phyloP scores from a whole-genome alignment of 2,888 invertebrate species.

The Horisme vitalbata region DNA sequence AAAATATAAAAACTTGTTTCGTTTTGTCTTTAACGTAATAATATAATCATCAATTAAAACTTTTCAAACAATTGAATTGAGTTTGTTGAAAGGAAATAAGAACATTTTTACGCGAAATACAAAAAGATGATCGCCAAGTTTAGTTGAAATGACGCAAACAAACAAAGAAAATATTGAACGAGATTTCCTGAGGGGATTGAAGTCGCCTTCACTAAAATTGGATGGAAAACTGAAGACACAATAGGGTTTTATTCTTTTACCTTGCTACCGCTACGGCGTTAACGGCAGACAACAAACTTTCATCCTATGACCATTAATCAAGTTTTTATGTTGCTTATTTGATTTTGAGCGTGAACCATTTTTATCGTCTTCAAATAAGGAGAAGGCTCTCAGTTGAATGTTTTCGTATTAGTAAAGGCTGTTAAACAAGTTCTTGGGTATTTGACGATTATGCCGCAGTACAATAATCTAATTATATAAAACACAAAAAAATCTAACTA shows the following conservation, averaged over 20 bases:
- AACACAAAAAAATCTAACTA: too few relatives aligned
- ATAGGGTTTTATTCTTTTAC: constrained; percentile 57
- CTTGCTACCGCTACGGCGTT: constrained; percentile 29
- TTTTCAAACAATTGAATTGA: constrained; percentile 13
- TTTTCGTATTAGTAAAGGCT: too few relatives aligned
- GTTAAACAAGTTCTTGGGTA: too few relatives aligned
- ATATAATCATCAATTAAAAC: constrained; percentile 11
- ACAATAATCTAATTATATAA: too few relatives aligned
- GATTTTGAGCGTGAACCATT: constrained; percentile 36
- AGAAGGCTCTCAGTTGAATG: too few relatives aligned
- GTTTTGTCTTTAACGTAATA: not conserved
- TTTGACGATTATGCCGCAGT: too few relatives aligned
- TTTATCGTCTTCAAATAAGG: too few relatives aligned
- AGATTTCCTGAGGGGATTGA: constrained; percentile 67
- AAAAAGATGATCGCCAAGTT: constrained; percentile 35
- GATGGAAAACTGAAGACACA: constrained; percentile 64
- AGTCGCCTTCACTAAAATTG: constrained; percentile 65
- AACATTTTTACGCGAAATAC: constrained; percentile 17
- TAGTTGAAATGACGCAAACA: constrained; percentile 54
- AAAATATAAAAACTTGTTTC: too few relatives aligned
- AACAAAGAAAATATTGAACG: constrained; percentile 63
- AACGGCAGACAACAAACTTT: constrained; percentile 36
- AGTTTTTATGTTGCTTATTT: constrained; percentile 48
- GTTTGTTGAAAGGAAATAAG: constrained; percentile 18
- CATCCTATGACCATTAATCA: constrained; percentile 52